Percentiles rank a stretch among this genome's conserved stretches.
Evolutionary conservation across 1,140 invertebrate genomes (phyloP).

Genomic region (Meloidogyne floridensis): DNA sequence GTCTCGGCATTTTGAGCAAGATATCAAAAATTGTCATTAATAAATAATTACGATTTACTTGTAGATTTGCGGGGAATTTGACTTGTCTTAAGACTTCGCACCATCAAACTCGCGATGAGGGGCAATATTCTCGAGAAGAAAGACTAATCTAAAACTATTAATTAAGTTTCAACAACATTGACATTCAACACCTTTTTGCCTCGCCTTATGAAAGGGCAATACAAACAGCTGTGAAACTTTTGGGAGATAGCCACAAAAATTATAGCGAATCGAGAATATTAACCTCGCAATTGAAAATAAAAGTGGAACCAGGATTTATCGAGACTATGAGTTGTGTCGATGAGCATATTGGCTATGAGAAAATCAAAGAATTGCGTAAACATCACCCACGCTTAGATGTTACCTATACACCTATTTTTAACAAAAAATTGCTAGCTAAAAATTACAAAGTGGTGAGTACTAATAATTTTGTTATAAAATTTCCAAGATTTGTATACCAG

Average conservation of each 20-base stretch:
- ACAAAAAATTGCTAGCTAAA: too few species aligned
- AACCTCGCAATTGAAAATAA: not conserved
- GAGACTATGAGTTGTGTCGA: not conserved
- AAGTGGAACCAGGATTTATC: conserved; percentile 8
- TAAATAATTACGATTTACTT: too few species aligned
- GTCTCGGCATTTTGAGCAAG: too few species aligned
- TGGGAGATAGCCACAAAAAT: not conserved
- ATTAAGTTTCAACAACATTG: not conserved
- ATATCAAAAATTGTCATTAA: too few species aligned
- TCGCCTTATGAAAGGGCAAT: not conserved
- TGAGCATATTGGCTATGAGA: not conserved
- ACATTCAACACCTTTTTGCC: not conserved
- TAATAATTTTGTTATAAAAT: too few species aligned
- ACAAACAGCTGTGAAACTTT: not conserved
- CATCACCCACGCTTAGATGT: not conserved
- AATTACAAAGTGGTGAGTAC: too few species aligned
- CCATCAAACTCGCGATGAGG: too few species aligned
- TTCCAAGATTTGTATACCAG: too few species aligned
- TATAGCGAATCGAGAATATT: not conserved
- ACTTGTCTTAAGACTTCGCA: too few species aligned
- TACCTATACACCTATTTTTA: too few species aligned
- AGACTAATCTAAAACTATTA: not conserved
- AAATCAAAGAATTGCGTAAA: not conserved
- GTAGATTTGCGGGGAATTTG: too few species aligned
- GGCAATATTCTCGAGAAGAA: too few species aligned